phyloP scores from a whole-genome alignment of 2,888 invertebrate genomes.

The Cheilosia vernalis region DNA sequence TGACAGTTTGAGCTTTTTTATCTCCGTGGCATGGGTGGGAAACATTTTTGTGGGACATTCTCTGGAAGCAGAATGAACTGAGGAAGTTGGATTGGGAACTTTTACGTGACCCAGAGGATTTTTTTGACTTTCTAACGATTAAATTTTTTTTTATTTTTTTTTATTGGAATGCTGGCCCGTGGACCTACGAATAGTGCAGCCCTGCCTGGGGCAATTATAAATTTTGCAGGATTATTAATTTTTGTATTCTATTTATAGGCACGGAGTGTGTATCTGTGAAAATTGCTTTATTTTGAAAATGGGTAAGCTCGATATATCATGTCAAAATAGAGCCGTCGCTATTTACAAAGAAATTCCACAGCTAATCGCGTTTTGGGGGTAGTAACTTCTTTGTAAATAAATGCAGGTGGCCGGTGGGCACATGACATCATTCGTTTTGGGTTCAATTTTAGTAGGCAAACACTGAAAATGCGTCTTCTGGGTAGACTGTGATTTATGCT shows the following conservation, averaged over 20 bases:
- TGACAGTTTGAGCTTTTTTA: not conserved
- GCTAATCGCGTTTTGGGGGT: not conserved
- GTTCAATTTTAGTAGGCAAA: not conserved
- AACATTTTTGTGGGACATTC: no score
- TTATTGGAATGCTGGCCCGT: no score
- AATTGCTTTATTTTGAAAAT: constrained; percentile 4
- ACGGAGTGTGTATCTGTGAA: not conserved
- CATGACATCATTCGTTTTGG: constrained; percentile 12
- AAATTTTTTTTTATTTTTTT: no score
- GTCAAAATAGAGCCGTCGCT: constrained; percentile 12
- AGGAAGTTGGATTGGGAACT: no score
- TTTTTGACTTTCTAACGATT: no score
- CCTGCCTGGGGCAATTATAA: not conserved
- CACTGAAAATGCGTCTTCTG: no score
- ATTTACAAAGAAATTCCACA: constrained; percentile 6
- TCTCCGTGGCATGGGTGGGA: not conserved
- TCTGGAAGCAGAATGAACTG: no score
- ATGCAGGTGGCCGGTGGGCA: not conserved
- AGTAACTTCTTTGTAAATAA: not conserved
- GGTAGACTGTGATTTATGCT: no score
- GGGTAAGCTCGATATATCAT: constrained; percentile 18
- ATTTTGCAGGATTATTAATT: not conserved
- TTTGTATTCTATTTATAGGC: constrained; percentile 12
- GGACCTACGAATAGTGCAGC: no score
- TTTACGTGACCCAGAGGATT: no score